phyloP scores from a whole-genome alignment of 2,113 vertebrate species.

The Zootoca vivipara region DNA sequence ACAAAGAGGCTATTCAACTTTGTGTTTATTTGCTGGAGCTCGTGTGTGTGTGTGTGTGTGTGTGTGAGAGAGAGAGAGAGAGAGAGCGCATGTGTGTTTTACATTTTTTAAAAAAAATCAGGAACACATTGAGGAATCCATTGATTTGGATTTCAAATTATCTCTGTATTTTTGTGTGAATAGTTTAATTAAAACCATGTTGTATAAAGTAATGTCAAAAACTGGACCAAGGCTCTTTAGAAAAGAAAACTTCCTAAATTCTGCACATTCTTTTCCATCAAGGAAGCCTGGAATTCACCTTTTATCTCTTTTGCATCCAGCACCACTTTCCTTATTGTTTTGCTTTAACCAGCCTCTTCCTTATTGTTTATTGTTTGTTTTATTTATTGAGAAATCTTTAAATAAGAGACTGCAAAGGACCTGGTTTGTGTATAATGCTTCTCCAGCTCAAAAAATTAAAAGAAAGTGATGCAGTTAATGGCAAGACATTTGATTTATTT shows the following conservation, averaged over 20 bases:
- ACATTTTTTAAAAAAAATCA: constrained; percentile 65
- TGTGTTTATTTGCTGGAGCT: constrained; percentile 30
- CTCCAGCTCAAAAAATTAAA: constrained; percentile 66
- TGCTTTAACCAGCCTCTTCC: constrained; percentile 37
- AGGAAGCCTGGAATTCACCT: constrained; percentile 63
- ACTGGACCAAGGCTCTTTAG: constrained; percentile 72
- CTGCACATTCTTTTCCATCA: constrained; percentile 42
- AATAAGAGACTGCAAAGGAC: constrained; percentile 68
- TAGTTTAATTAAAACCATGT: constrained; percentile 57
- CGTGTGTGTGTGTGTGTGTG: constrained; percentile 53
- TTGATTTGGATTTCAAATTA: constrained; percentile 54
- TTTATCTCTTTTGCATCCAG: constrained; percentile 35
- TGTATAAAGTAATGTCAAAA: constrained; percentile 63
- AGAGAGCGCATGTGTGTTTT: background rate
- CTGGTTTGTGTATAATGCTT: constrained; percentile 65
- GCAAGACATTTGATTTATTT: constrained; percentile 33
- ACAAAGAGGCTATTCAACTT: constrained; percentile 39
- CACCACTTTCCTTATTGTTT: constrained; percentile 32
- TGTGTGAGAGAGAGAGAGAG: constrained; percentile 5
- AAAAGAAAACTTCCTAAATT: constrained; percentile 26
- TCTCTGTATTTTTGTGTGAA: constrained; percentile 49
- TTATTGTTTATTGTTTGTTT: constrained; percentile 82
- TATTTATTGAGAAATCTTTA: constrained; percentile 98
- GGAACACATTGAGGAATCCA: constrained; percentile 59
- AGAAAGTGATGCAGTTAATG: constrained; percentile 57